These are phyloP conservation scores for Chiloscyllium plagiosum DNA, from an alignment of 2,113 vertebrate genomes.

Conservation along the genomic window DNA sequence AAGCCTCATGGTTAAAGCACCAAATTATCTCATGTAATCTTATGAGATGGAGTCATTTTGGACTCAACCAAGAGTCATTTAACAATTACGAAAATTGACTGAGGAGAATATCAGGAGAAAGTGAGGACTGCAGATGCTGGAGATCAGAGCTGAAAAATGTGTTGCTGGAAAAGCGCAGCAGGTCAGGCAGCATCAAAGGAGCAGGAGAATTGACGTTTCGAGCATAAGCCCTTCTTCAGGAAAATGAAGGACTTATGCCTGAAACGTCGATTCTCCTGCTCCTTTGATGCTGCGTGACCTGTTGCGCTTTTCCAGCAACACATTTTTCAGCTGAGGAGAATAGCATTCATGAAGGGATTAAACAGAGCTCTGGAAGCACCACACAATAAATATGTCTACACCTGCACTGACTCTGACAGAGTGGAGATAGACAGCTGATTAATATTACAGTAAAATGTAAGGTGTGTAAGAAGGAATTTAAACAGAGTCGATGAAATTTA, in stretches of 20 bases:
- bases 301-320: too few relatives aligned
- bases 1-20: not conserved
- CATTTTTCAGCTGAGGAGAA: too few relatives aligned
- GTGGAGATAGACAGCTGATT: constrained; percentile 15
- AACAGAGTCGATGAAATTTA: not conserved
- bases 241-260: too few relatives aligned
- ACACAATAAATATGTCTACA: not conserved
- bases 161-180: too few relatives aligned
- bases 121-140: too few relatives aligned
- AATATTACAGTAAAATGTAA: constrained; percentile 1
- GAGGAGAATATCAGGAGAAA: too few relatives aligned
- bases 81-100: not conserved
- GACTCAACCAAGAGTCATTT: not conserved
- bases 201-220: too few relatives aligned
- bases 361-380: not conserved
- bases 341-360: not conserved
- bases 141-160: too few relatives aligned
- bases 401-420: not conserved
- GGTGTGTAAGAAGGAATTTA: not conserved
- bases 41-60: not conserved
- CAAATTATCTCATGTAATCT: not conserved
- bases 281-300: too few relatives aligned
- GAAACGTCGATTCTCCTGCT: too few relatives aligned
- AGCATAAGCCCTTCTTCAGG: too few relatives aligned
- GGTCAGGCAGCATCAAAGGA: too few relatives aligned